Evolutionary conservation across 2,113 vertebrate species (phyloP).

Genomic region (Lycaon pictus): DNA sequence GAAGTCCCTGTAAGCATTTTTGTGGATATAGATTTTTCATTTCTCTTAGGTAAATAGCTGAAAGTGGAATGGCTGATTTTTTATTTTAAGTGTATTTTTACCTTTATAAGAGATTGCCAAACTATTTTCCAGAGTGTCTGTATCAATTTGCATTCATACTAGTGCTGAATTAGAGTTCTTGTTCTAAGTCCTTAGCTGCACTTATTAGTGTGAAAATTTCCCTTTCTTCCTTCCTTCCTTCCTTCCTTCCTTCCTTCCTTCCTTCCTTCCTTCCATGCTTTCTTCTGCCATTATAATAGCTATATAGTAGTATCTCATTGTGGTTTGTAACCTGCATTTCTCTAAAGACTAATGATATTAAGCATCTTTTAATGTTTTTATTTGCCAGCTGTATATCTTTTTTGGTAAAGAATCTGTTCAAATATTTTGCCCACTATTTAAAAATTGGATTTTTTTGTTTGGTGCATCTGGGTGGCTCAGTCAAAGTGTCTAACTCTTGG

Average conservation of each 20-base stretch:
- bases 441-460: background rate
- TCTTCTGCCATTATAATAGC: background rate
- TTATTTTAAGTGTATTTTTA: background rate
- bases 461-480: too few relatives aligned
- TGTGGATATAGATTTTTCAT: background rate
- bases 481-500: too few relatives aligned
- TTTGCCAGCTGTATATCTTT: background rate
- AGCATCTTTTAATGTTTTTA: background rate
- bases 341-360: background rate
- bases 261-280: background rate
- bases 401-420: background rate
- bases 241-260: background rate
- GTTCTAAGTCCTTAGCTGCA: background rate
- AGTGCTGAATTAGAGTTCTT: background rate
- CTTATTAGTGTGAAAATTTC: background rate
- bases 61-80: background rate
- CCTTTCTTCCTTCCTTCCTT: background rate
- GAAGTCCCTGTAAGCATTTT: background rate
- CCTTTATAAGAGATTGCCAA: background rate
- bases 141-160: background rate
- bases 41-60: background rate
- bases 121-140: background rate
- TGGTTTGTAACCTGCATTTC: background rate
- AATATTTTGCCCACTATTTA: background rate
- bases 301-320: background rate